Percentiles rank a stretch among this genome's conserved stretches.
These are phyloP conservation scores for Bimastos eiseni DNA, from an alignment of 2,888 invertebrate genomes.

Conservation along the genomic window DNA sequence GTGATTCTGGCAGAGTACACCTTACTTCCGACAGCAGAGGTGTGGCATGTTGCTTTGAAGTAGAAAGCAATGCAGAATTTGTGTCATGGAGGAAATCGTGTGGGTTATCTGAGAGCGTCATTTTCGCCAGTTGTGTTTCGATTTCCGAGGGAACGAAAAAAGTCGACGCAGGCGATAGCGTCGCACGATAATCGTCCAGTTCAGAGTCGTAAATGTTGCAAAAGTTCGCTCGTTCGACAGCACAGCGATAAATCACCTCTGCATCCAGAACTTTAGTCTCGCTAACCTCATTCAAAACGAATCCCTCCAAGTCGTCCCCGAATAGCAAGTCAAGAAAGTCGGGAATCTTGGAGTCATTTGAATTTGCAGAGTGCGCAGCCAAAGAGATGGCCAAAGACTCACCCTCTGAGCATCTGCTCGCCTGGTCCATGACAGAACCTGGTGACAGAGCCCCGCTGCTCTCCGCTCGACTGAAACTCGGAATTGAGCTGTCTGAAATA, in stretches of 20 bases:
- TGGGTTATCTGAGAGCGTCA: constrained; percentile 1
- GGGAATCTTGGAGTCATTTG: not conserved
- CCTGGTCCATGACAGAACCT: not conserved
- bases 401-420: constrained; percentile 6
- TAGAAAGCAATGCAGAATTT: not conserved
- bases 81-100: not conserved
- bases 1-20: not conserved
- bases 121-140: constrained; percentile 6
- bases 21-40: not conserved
- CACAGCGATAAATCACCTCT: not conserved
- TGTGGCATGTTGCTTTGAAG: not conserved
- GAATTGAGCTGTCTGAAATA: not conserved
- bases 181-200: not conserved
- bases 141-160: constrained; percentile 18
- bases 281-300: not conserved
- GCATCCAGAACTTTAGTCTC: not conserved
- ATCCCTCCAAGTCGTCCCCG: not conserved
- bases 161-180: constrained; percentile 7
- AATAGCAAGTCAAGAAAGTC: constrained; percentile 15
- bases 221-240: not conserved
- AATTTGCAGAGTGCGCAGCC: not conserved
- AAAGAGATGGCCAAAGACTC: not conserved
- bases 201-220: not conserved
- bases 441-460: not conserved
- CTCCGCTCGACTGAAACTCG: not conserved